phyloP scores from a whole-genome alignment of 2,113 vertebrate species.

The Brachyistius frenatus region DNA sequence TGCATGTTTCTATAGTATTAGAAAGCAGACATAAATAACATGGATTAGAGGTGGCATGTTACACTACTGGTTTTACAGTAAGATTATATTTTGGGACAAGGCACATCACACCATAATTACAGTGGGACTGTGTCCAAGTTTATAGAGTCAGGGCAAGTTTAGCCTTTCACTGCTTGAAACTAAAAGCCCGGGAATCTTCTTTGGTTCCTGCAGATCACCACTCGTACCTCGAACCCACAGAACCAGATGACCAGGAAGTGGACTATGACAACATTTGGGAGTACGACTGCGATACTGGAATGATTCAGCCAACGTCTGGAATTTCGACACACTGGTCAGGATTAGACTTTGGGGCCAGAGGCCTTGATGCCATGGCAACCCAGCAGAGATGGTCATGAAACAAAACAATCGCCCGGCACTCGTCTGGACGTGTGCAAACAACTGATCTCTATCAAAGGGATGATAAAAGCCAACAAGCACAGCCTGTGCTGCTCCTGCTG shows the following conservation, averaged over 20 bases:
- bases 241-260: conserved; percentile 86
- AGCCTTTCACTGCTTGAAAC: conserved; percentile 45
- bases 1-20: background rate
- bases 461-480: conserved; percentile 57
- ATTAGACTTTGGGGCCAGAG: conserved; percentile 79
- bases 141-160: conserved; percentile 37
- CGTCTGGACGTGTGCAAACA: conserved; percentile 84
- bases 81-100: conserved; percentile 38
- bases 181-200: conserved; percentile 62
- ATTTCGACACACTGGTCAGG: conserved; percentile 83
- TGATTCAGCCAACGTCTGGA: conserved; percentile 81
- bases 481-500: conserved; percentile 40
- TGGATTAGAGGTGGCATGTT: conserved; percentile 31
- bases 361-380: conserved; percentile 79
- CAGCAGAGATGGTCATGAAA: conserved; percentile 86
- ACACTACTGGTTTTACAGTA: conserved; percentile 52
- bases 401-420: conserved; percentile 75
- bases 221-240: conserved; percentile 81
- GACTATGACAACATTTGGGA: conserved; percentile 90
- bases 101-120: conserved; percentile 12
- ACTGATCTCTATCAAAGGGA: conserved; percentile 80
- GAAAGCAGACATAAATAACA: background rate
- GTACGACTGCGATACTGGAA: conserved; percentile 75
- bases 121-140: conserved; percentile 26
- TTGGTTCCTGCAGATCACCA: conserved; percentile 72